Conservation (phyloP, 2,888 invertebrate genomes). For the Zonitis immaculata region DNA sequence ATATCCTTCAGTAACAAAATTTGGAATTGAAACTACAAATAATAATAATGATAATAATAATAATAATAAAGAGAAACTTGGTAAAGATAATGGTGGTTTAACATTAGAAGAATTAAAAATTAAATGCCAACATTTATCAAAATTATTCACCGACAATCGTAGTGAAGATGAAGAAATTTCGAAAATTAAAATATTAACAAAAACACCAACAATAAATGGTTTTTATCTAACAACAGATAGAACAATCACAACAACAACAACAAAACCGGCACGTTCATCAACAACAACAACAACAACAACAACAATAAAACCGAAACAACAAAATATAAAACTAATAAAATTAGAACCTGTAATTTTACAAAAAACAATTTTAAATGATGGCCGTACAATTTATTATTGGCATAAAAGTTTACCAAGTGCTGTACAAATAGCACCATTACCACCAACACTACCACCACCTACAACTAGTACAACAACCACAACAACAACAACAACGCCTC, state of each 20-base stretch:
- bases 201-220: conserved; percentile 21
- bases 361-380: conserved; percentile 43
- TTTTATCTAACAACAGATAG: conserved; percentile 36
- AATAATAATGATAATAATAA: background rate
- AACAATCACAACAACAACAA: conserved; percentile 11
- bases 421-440: conserved; percentile 22
- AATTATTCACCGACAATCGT: conserved; percentile 23
- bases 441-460: conserved; percentile 13
- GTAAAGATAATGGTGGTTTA: conserved; percentile 20
- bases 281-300: conserved; percentile 14
- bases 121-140: conserved; percentile 39
- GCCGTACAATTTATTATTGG: conserved; percentile 44
- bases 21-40: conserved; percentile 16
- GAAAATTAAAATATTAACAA: background rate
- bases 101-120: conserved; percentile 34
- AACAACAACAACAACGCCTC: conserved; percentile 24
- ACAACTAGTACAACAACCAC: conserved; percentile 22
- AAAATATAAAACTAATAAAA: conserved; percentile 39
- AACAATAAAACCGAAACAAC: conserved; percentile 18
- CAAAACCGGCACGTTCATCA: conserved; percentile 10
- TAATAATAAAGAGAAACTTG: conserved; percentile 18
- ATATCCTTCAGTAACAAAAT: conserved; percentile 28
- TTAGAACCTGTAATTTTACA: conserved; percentile 46
- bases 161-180: conserved; percentile 1
- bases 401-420: conserved; percentile 40